A percentile compares a stretch with the other conserved stretches of the same genome.
These are phyloP conservation scores for Calliphora vomitoria DNA, from an alignment of 2,888 invertebrate genomes.

Conservation along the genomic window DNA sequence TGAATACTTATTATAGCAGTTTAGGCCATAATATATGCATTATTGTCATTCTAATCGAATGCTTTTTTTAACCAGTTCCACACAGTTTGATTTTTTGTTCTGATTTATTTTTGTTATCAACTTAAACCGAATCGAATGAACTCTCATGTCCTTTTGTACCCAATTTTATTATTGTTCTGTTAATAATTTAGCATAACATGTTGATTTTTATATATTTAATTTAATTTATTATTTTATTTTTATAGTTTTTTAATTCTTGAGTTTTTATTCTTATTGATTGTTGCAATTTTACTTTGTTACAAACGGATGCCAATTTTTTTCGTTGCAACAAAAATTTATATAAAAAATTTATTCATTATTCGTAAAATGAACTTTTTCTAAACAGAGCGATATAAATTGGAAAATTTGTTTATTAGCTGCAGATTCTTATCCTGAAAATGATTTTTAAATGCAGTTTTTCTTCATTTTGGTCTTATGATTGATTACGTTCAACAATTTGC, in stretches of 20 bases:
- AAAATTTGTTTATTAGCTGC: slow-evolving; percentile 73
- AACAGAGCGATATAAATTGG: slow-evolving; percentile 48
- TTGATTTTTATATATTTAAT: slow-evolving; percentile 66
- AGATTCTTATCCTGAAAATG: slow-evolving; percentile 72
- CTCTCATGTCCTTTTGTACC: slow-evolving; percentile 70
- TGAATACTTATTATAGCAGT: not conserved
- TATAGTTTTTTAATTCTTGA: slow-evolving; percentile 27
- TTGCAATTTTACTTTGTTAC: slow-evolving; percentile 8
- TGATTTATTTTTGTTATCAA: slow-evolving; percentile 9
- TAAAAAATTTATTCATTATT: slow-evolving; percentile 76
- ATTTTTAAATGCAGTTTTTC: slow-evolving; percentile 29
- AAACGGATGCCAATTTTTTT: slow-evolving; percentile 58
- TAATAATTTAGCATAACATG: slow-evolving; percentile 69
- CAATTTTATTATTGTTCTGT: slow-evolving; percentile 59
- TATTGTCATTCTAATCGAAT: slow-evolving; percentile 32
- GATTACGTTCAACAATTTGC: slow-evolving; percentile 25
- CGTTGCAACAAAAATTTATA: slow-evolving; percentile 63
- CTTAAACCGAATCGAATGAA: slow-evolving; percentile 54
- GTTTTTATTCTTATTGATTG: slow-evolving; percentile 32
- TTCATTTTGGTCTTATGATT: slow-evolving; percentile 25
- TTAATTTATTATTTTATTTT: slow-evolving; percentile 72
- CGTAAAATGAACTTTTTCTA: slow-evolving; percentile 71
- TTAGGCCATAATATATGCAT: not conserved
- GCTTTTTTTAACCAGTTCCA: slow-evolving; percentile 24
- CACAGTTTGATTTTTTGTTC: not conserved